Base-by-base conservation (phyloP, 1,140 invertebrate genomes). In the Drosophila chauvacae region DNA sequence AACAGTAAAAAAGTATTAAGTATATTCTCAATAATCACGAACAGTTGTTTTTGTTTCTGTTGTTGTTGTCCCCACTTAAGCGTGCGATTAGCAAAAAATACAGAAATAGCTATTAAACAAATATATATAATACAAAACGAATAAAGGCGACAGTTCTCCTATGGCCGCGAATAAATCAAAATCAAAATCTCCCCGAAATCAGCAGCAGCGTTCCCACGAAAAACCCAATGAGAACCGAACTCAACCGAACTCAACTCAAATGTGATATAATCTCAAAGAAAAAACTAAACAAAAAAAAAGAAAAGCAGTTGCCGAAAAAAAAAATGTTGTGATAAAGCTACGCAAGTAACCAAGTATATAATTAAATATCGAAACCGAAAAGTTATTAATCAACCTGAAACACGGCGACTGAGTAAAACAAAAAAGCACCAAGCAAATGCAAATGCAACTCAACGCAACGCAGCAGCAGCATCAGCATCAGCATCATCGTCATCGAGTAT, bases 171-270 rank as follows among this genome's bases (percentile, higher is more conserved):
- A 77, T 64, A 65, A 80, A 56, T 60, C 65, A 16, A 65, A 80
- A 56, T 60, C 65, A 16, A 58, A 59, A 48, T 72, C 18, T 51
- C 28, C 44, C 20, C 42, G 26, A 53, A 70, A 60, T 42, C 56
- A 80, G 7, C 85, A 80, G 7, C 85, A 90, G 80, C 80, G 75
- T 80, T 88, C 57, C 65, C 77, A 75, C 77, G 48, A 13, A 51
- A 88, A 77, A 70, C 56, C 50, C 66, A 70, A 80, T 81, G 66
- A 71, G 66, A 62, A 45, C 55, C 57, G 16, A 51, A 53, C 62
- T 56, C 47, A 79, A 73, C 45, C 57, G 16, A 51, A 53, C 62
- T 56, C 47, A 79, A 73, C 45, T 56, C 59, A 75, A 88, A 76
- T 81, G 77, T 78, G 81, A 83, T 74, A 83, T 71, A 83, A 73